Base-by-base conservation (phyloP, 2,797 vertebrate species). In the Glyptemys insculpta region DNA sequence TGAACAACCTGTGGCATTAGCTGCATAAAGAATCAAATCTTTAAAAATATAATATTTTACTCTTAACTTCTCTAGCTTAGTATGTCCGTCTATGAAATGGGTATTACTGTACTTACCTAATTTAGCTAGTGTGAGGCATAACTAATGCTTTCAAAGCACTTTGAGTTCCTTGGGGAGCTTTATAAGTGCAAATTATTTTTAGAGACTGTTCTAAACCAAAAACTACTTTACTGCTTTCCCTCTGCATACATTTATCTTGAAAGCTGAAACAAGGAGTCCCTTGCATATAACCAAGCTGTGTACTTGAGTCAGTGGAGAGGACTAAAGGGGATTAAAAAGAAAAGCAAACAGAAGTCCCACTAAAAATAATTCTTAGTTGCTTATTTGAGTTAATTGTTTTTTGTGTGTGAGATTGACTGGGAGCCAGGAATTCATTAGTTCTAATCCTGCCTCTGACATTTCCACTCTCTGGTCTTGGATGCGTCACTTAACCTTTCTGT, bases 341-440 rank as follows among this genome's bases (percentile, higher is more conserved):
- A 53, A 25, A 27, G 72, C 81, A 49, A 91, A 31, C 0, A 3
- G 89, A 90, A 54, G 50, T 2, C 0, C 82, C 85, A 89, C 95
- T 87, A 89, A 54, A 81, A 90, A 80, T 2, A 3, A 37, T 93
- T 91, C 79, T 74, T 1, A 27, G 5, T 52, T 86, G 81, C 59
- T 97, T 91, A 41, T 93, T 89, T 79, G 95, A 94, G 95, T 88
- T 95, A 95, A 96, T 96, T 95, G 95, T 54, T 90, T 96, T 84
- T 92, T 83, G 87, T 92, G 85, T 81, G 72, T 74, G 79, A 82
- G 72, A 72, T 87, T 92, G 95, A 97, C 72, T 85, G 83, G 81
- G 53, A 96, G 95, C 96, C 97, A 95, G 91, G 79, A 96, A 79
- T 92, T 97, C 96, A 19, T 96, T 95, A 97, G 93, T 92, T 92